phyloP scores from a whole-genome alignment of 2,797 vertebrate genomes.

The Lemur catta region DNA sequence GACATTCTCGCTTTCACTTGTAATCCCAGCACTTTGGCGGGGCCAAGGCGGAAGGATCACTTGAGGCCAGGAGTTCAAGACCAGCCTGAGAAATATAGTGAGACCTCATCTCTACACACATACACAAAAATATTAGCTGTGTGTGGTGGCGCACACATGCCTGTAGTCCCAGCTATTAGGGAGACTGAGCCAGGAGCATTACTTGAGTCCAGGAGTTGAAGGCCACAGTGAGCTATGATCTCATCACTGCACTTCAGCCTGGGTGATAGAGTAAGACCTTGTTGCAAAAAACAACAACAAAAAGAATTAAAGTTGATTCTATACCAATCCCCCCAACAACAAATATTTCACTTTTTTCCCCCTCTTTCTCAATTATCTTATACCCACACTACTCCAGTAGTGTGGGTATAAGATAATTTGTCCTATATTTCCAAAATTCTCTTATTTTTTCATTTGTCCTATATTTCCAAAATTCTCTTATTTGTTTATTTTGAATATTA shows the following conservation, averaged over 20 bases:
- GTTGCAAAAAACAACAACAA: not conserved
- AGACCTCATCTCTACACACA: not conserved
- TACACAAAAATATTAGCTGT: not conserved
- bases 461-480: not conserved
- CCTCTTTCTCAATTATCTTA: not conserved
- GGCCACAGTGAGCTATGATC: not conserved
- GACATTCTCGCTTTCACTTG: not conserved
- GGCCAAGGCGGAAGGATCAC: not conserved
- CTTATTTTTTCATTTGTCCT: not conserved
- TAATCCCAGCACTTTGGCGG: not conserved
- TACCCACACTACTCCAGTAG: not conserved
- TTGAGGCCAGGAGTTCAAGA: not conserved
- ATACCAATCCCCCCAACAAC: not conserved
- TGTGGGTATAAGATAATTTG: no score
- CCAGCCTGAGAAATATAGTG: not conserved
- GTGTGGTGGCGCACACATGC: not conserved
- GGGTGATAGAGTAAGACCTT: not conserved
- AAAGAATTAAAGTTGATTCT: not conserved
- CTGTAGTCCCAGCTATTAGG: not conserved
- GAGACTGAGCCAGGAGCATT: not conserved
- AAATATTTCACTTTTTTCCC: not conserved
- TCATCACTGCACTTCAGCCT: not conserved
- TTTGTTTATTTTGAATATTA: constrained; percentile 6
- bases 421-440: not conserved
- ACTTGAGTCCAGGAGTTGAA: not conserved